Conservation (phyloP, 2,113 vertebrate genomes). For the Petrocephalus zakoni region DNA sequence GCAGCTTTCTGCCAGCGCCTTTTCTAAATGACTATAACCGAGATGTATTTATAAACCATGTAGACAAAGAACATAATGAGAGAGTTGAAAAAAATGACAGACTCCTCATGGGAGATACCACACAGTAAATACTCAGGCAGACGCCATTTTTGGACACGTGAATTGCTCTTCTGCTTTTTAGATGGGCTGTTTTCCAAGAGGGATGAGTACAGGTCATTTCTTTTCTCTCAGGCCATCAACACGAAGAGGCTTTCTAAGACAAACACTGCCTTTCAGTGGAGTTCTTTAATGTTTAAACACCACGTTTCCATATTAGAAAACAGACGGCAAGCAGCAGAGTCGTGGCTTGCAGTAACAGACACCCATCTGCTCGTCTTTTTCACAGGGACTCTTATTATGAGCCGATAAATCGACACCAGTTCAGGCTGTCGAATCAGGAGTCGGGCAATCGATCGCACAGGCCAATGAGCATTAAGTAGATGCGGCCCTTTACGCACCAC, state of each 20-base stretch:
- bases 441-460: not conserved
- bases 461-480: not conserved
- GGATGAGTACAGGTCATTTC: not conserved
- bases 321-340: constrained; percentile 27
- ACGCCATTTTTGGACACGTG: not conserved
- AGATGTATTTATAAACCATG: not conserved
- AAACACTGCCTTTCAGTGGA: constrained; percentile 13
- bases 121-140: not conserved
- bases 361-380: constrained; percentile 39
- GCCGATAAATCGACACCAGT: not conserved
- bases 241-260: constrained; percentile 3
- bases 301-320: constrained; percentile 33
- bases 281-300: constrained; percentile 29
- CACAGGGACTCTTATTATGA: constrained; percentile 46
- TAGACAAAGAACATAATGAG: not conserved
- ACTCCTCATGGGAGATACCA: not conserved
- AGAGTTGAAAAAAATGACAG: not conserved
- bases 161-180: not conserved
- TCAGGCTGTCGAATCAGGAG: not conserved
- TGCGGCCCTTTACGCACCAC: not conserved
- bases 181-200: not conserved
- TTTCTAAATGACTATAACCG: not conserved
- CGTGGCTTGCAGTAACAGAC: constrained; percentile 24
- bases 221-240: not conserved
- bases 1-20: not conserved